Conservation (phyloP, 2,113 vertebrate genomes). For the Vimba vimba region DNA sequence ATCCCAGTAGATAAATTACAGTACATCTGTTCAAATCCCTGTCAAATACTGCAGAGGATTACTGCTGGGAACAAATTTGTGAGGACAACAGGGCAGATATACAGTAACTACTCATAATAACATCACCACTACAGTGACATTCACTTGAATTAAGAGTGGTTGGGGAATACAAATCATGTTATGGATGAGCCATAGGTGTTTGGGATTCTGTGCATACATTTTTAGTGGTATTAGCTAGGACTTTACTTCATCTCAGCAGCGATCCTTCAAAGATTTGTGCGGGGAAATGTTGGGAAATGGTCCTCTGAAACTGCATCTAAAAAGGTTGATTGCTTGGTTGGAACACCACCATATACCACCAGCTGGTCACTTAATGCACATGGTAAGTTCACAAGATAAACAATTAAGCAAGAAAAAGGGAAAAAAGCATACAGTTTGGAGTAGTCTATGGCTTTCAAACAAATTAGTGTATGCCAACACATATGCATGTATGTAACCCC, state of each 20-base stretch:
- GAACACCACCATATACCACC: conserved; percentile 19
- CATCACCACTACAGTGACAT: neutral
- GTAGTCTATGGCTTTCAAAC: conserved; percentile 25
- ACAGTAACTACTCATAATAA: neutral
- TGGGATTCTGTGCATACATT: neutral
- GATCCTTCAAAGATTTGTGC: conserved; percentile 60
- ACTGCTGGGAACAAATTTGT: neutral
- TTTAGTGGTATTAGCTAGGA: conserved; percentile 4
- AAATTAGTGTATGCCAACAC: neutral
- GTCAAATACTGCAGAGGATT: conserved; percentile 7
- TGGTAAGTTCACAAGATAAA: conserved; percentile 32
- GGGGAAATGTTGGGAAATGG: conserved; percentile 56
- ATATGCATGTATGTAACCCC: neutral
- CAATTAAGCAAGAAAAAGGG: conserved; percentile 55
- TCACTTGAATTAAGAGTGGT: neutral
- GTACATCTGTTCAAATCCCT: conserved; percentile 15
- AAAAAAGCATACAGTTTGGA: conserved; percentile 7
- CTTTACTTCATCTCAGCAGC: conserved; percentile 54
- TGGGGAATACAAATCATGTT: conserved; percentile 14
- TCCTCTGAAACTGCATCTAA: conserved; percentile 47
- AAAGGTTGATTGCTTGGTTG: neutral
- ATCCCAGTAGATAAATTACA: conserved; percentile 56
- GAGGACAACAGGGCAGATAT: conserved; percentile 19
- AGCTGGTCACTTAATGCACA: conserved; percentile 35
- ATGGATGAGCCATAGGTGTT: neutral